These are phyloP conservation scores for Dendrolimus pini DNA, from an alignment of 2,888 invertebrate species.

Conservation along the genomic window DNA sequence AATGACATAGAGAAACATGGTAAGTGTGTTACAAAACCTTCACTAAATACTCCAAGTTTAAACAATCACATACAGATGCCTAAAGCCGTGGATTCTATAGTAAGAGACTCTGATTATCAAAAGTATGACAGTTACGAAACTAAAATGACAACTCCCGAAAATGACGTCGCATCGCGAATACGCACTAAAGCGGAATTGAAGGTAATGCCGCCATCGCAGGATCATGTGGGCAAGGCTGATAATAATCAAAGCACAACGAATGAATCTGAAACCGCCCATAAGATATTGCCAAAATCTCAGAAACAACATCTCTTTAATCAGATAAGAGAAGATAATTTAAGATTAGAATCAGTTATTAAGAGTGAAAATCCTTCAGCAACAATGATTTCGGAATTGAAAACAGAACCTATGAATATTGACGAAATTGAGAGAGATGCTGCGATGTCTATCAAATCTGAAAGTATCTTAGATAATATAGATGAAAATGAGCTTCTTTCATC, in stretches of 20 bases:
- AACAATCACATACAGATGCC: constrained; percentile 79
- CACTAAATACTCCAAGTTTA: constrained; percentile 28
- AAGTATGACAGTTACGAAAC: constrained; percentile 40
- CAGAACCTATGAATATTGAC: constrained; percentile 81
- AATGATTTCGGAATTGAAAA: constrained; percentile 77
- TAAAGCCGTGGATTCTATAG: constrained; percentile 81
- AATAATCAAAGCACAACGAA: constrained; percentile 21
- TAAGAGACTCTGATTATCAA: constrained; percentile 63
- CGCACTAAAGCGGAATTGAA: constrained; percentile 92
- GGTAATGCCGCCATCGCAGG: constrained; percentile 66
- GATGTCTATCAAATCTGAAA: constrained; percentile 56
- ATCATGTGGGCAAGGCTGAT: constrained; percentile 35
- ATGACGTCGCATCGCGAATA: constrained; percentile 82
- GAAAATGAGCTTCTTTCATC: constrained; percentile 12
- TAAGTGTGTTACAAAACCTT: constrained; percentile 28
- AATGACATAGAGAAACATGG: constrained; percentile 32
- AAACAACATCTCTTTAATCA: constrained; percentile 67
- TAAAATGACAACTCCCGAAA: constrained; percentile 60
- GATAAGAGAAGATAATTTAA: constrained; percentile 60
- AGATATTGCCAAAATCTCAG: constrained; percentile 57
- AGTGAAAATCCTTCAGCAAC: constrained; percentile 75
- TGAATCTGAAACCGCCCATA: constrained; percentile 39
- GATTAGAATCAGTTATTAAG: constrained; percentile 76
- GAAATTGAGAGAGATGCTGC: constrained; percentile 78
- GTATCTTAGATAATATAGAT: constrained; percentile 34